Conservation (phyloP, 2,888 invertebrate species). For the Drosophila dives region DNA sequence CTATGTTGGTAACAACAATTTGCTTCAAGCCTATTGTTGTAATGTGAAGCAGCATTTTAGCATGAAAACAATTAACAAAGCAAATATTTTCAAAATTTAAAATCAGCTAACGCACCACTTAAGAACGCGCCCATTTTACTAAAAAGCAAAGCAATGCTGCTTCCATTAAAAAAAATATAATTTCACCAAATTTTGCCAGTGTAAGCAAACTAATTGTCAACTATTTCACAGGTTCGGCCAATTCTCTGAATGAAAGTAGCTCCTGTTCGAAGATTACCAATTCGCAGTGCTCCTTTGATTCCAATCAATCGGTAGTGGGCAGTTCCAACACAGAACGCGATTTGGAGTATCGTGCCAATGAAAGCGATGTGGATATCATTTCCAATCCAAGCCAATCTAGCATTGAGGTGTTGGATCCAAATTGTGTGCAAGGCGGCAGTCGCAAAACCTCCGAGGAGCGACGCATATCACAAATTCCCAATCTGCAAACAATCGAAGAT, state of each 20-base stretch:
- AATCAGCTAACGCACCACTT: slow-evolving; percentile 25
- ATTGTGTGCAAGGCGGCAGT: slow-evolving; percentile 62
- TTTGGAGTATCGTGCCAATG: slow-evolving; percentile 83
- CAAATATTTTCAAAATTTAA: slow-evolving; percentile 40
- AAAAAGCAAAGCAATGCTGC: slow-evolving; percentile 53
- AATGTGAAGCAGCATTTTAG: slow-evolving; percentile 69
- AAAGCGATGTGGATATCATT: slow-evolving; percentile 89
- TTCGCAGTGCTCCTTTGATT: slow-evolving; percentile 84
- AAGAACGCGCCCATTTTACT: slow-evolving; percentile 27
- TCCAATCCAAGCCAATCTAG: slow-evolving; percentile 90
- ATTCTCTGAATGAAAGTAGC: slow-evolving; percentile 85
- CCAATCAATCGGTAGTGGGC: slow-evolving; percentile 84
- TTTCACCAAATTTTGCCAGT: background rate
- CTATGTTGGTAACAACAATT: slow-evolving; percentile 40
- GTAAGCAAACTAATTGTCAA: background rate
- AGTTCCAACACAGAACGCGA: slow-evolving; percentile 83
- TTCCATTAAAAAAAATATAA: slow-evolving; percentile 55
- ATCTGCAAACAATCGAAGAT: slow-evolving; percentile 85
- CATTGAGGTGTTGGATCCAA: slow-evolving; percentile 87
- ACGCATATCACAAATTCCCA: slow-evolving; percentile 84
- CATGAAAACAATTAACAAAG: slow-evolving; percentile 25
- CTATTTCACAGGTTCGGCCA: slow-evolving; percentile 83
- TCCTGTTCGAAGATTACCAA: slow-evolving; percentile 84
- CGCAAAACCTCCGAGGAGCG: slow-evolving; percentile 86
- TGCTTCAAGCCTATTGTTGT: slow-evolving; percentile 50